Base-by-base conservation (phyloP, 2,113 vertebrate genomes). In the Pachyramphus minor region DNA sequence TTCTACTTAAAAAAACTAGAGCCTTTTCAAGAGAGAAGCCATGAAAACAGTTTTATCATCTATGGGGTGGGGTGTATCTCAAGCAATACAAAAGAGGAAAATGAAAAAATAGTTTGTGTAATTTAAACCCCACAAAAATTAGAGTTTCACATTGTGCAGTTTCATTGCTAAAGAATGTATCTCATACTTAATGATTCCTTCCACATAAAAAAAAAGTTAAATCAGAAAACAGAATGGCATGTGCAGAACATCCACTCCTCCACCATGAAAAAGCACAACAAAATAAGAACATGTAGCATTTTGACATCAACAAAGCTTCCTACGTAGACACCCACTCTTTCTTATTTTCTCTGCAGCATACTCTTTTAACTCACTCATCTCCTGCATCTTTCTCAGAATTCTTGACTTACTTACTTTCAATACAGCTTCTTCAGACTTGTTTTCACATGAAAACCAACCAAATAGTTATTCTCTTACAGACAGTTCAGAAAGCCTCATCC, bases 281-380 rank as follows among this genome's bases (percentile, higher is more conserved):
- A 94, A 94, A 87, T 93, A 96, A 90, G 96, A 93, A 87, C 78
- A 91, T 76, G 76, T 44, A 93, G 44, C 91, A 87, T 87, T 97
- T 89, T 94, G 67, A 53, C 81, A 86, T 84, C 90, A 92, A 93
- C 88, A 95, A 93, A 88, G 33, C 88, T 90, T 80, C 92, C 92
- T 93, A 95, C 95, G 62, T 4, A 93, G 60, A 90, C 76, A 0
- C 95, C 95, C 76, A 95, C 95, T 89, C 72, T 45, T 86, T 63
- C 68, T 93, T 95, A 78, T 90, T 93, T 96, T 92, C 44, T 80
- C 73, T 81, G 44, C 68, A 87, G 60, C 41, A 35, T n/a, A 24
- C 71, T 80, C 52, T 96, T 91, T 91, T 81, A 95, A 92, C 49
- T 83, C 78, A 5, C 21, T 83, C 35, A 60, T 45, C 52, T 78